Conservation (phyloP, 2,888 invertebrate genomes). For the Tachina grossa region DNA sequence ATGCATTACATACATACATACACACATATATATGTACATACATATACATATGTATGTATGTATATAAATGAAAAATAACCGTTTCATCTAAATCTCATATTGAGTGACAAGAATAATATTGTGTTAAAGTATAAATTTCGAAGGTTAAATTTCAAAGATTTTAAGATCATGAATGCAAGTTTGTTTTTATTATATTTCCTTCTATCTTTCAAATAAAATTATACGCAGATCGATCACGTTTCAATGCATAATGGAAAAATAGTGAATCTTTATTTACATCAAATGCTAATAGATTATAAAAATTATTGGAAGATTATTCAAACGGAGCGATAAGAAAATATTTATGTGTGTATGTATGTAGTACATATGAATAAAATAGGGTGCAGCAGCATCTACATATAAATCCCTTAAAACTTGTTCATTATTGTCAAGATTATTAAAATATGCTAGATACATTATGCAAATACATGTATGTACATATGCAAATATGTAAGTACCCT, state of each 20-base stretch:
- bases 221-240: slow-evolving; percentile 38
- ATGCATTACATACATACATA: background rate
- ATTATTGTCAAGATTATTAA: background rate
- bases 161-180: slow-evolving; percentile 31
- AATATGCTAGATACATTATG: background rate
- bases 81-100: slow-evolving; percentile 2
- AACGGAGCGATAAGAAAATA: background rate
- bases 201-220: slow-evolving; percentile 1
- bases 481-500: background rate
- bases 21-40: background rate
- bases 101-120: slow-evolving; percentile 15
- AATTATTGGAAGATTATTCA: slow-evolving; percentile 10
- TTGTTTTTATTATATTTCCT: background rate
- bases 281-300: background rate
- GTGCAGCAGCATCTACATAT: background rate
- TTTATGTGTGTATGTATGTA: no score
- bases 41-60: background rate
- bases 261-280: background rate
- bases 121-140: slow-evolving; percentile 26
- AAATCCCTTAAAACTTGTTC: no score
- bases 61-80: slow-evolving; percentile 13
- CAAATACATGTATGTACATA: background rate
- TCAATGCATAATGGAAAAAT: slow-evolving; percentile 19
- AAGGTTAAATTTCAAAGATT: slow-evolving; percentile 36
- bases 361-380: background rate